These are phyloP conservation scores for Vanacampus margaritifer DNA, from an alignment of 2,113 vertebrate genomes.

Conservation along the genomic window DNA sequence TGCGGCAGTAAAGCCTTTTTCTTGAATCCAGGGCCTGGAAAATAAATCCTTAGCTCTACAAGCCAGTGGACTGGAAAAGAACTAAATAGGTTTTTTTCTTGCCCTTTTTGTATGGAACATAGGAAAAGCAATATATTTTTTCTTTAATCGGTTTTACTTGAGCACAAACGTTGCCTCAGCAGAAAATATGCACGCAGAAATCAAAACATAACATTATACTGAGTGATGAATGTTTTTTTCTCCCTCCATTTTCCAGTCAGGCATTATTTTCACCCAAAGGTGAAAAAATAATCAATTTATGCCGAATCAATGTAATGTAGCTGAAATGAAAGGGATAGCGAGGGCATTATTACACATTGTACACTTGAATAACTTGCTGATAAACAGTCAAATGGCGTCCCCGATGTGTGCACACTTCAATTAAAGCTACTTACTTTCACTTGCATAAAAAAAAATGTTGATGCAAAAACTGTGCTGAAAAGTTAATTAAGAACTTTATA, in stretches of 20 bases:
- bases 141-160: slow-evolving; percentile 61
- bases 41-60: slow-evolving; percentile 52
- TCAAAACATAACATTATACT: slow-evolving; percentile 54
- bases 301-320: slow-evolving; percentile 45
- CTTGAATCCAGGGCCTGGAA: slow-evolving; percentile 35
- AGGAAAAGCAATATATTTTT: slow-evolving; percentile 44
- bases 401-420: slow-evolving; percentile 29
- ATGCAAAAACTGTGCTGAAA: slow-evolving; percentile 23
- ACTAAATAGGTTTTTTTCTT: slow-evolving; percentile 52
- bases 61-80: slow-evolving; percentile 65
- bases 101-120: slow-evolving; percentile 50
- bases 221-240: slow-evolving; percentile 49
- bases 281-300: slow-evolving; percentile 47
- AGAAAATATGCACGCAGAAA: slow-evolving; percentile 56
- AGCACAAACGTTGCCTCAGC: slow-evolving; percentile 54
- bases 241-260: not conserved
- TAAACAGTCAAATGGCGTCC: slow-evolving; percentile 22
- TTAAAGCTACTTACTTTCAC: slow-evolving; percentile 30
- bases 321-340: slow-evolving; percentile 36
- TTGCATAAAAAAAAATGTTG: slow-evolving; percentile 4
- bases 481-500: slow-evolving; percentile 22
- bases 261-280: slow-evolving; percentile 50
- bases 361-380: slow-evolving; percentile 42
- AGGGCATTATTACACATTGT: slow-evolving; percentile 35
- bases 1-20: slow-evolving; percentile 48